Conservation (phyloP, 2,888 invertebrate species). For the Tanaodytes sp. region DNA sequence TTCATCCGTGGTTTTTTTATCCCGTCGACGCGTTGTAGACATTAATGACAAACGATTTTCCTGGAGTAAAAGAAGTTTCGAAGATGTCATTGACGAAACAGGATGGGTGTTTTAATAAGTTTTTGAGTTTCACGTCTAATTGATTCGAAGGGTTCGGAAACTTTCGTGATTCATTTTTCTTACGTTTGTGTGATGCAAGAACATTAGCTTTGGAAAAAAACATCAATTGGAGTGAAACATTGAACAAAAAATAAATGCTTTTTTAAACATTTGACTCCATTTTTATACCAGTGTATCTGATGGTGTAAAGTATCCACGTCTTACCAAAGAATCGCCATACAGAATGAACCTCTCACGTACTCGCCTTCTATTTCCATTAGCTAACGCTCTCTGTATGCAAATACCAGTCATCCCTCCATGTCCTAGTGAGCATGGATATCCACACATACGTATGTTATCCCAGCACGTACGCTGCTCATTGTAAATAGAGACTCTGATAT, state of each 20-base stretch:
- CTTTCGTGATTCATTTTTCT: too few species aligned
- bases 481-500: conserved; percentile 71
- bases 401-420: conserved; percentile 63
- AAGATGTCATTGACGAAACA: conserved; percentile 54
- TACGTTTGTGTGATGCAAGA: too few species aligned
- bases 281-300: neutral
- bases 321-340: conserved; percentile 66
- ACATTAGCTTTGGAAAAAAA: too few species aligned
- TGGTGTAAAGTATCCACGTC: conserved; percentile 63
- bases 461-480: conserved; percentile 61
- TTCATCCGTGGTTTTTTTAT: conserved; percentile 61
- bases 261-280: too few species aligned
- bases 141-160: too few species aligned
- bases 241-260: too few species aligned
- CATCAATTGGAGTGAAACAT: too few species aligned
- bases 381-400: conserved; percentile 73
- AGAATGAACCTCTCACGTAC: conserved; percentile 69
- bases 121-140: too few species aligned
- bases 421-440: conserved; percentile 56
- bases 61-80: conserved; percentile 47
- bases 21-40: conserved; percentile 54
- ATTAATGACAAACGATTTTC: conserved; percentile 60
- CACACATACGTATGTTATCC: conserved; percentile 52
- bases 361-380: conserved; percentile 73
- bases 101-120: too few species aligned